Evolutionary conservation across 1,140 invertebrate species (phyloP), one percentile per base, ranked within the genome.

Genomic region (Muscidifurax raptorellus): DNA sequence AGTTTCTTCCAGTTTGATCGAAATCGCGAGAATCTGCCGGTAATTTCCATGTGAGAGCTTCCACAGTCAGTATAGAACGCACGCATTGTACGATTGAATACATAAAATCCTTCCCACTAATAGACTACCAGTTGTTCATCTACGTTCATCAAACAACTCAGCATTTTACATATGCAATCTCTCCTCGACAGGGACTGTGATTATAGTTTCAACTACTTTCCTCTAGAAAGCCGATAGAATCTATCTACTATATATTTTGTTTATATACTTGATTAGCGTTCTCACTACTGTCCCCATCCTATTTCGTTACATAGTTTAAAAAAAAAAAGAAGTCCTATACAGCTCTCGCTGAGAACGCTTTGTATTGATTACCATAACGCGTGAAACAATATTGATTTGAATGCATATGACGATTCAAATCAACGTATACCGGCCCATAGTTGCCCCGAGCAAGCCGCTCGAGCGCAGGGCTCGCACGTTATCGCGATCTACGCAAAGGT

Each of bases 101-200:
- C 22, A 59, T n/a, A 59, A 59, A 59, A 59, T 59, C 52, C 52
- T 59, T 59, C 7, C 22, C 22, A n/a, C n/a, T 59, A 59, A n/a
- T 6, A 4, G 7, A n/a, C 52, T 59, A 59, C 5, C 52, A 59
- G 52, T 59, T 59, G 52, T 59, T 59, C 52, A 7, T 22, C 52
- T 59, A 59, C 18, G 22, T 59, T 22, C 52, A n/a, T 59, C 52
- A n/a, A 69, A 69, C 66, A 69, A 69, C 66, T 69, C 66, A 69
- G 66, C 2, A 69, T 69, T 69, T 30, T 30, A 69, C 25, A 18
- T 30, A 30, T 27, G 12, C 66, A 69, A 69, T 69, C 27, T 7
- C 22, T 69, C 6, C 66, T 28, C 66, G 2, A 13, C 27, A 10
- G 27, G 66, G 27, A 69, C 66, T 13, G 28, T 59, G n/a, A 59